phyloP scores from a whole-genome alignment of 2,113 vertebrate species.

The Terrapene triunguis region DNA sequence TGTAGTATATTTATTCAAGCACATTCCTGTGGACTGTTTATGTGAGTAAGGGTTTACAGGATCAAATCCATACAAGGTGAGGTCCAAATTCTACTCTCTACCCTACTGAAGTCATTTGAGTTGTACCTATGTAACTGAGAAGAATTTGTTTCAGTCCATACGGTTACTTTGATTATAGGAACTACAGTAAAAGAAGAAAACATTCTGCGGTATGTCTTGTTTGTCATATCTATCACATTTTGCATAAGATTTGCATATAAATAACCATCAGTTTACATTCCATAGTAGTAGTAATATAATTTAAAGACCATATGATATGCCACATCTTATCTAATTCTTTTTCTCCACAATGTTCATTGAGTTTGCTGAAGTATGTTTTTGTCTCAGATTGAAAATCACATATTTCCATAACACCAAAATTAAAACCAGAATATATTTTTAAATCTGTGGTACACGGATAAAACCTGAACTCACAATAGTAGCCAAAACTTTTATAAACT shows the following conservation, averaged over 20 bases:
- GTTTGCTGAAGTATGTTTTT: background rate
- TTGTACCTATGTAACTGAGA: background rate
- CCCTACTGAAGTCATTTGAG: background rate
- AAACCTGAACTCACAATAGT: too few relatives aligned
- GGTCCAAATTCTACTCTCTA: background rate
- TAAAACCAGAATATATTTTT: conserved; percentile 16
- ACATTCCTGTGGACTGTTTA: background rate
- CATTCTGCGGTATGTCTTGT: background rate
- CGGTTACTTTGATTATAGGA: background rate
- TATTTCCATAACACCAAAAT: background rate
- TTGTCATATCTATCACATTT: background rate
- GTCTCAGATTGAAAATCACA: conserved; percentile 14
- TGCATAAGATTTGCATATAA: background rate
- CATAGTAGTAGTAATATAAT: background rate
- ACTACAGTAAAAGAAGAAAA: background rate
- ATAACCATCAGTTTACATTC: background rate
- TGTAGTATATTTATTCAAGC: background rate
- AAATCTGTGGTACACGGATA: background rate
- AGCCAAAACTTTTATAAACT: background rate
- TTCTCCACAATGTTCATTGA: background rate
- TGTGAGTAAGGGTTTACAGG: background rate
- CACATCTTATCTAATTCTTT: background rate
- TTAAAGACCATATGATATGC: background rate
- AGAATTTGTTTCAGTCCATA: background rate
- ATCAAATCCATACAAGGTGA: background rate